Evolutionary conservation across 2,797 vertebrate species (phyloP), one percentile per base, ranked within the genome.

Genomic region (Leuciscus waleckii): DNA sequence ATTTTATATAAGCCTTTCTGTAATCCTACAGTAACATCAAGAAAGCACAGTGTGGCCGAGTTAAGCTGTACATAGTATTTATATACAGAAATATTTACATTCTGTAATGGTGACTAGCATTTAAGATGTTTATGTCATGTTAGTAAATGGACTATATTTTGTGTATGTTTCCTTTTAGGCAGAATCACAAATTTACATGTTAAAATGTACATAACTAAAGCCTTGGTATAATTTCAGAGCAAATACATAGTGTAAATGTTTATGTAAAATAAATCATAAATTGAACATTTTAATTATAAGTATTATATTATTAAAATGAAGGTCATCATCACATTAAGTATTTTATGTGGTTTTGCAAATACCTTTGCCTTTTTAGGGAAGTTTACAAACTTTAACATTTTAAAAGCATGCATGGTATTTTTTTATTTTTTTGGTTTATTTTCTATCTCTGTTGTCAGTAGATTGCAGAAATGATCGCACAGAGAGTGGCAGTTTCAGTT

Each of bases 381-480:
- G 41, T n/a, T 46, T 39, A 26, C 49, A 9, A 51, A 3, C 23
- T 54, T 56, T 49, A 17, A 54, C 17, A 11, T 58, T 8, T 29
- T 54, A 71, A 29, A 41, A 21, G 14, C 14, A 37, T 7, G 5
- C 14, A 14, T 65, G 3, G 7, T 19, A 0, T 51, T 65, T 77
- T 58, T 43, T 51, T 65, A 58, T 58, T 43, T 16, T 2, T n/a
- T 21, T 68, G 63, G 35, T 37, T 46, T 19, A 39, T 19, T 51
- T 69, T 54, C 21, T 8, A 23, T 69, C 13, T 70, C 17, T 68
- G 29, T 81, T 77, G 1, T 32, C 49, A 16, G 13, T 67, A 49
- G 5, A 58, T 49, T 49, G 73, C 41, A n/a, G 78, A 89, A 81
- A 97, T 98, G 97, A 82, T 87, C 39, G 70, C 89, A 87, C 83